Evolutionary conservation across 2,888 invertebrate genomes (phyloP), one percentile per base, ranked within the genome.

Genomic region (Pristionchus exspectatus): DNA sequence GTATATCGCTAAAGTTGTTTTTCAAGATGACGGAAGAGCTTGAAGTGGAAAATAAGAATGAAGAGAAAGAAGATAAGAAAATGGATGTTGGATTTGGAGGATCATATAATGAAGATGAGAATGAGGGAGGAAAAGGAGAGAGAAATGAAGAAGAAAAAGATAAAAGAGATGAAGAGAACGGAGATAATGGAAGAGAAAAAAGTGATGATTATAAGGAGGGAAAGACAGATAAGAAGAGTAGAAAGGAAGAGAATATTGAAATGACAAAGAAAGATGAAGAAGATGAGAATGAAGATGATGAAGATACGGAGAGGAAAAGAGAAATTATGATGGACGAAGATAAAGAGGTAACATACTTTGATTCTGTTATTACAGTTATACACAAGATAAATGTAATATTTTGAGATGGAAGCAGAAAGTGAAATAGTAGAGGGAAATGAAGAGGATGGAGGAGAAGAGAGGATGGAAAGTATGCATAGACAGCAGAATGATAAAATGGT

Each of bases 261-360:
- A 92, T 92, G 88, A 91, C 89, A 84, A 91, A 91, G 44, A 87
- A 84, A 69, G 91, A 91, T 81, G 91, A 92, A 24, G 96, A 91
- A 2, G 66, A 87, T 27, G 86, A 84, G 14, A 87, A 86, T 14
- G 91, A 92, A 74, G 91, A 91, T 4, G 27, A 92, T 24, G 90
- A 91, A 27, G 91, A 91, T n/a, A 91, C 91, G 27, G 87, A 91
- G 85, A 90, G 91, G 27, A 74, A 66, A 27, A 89, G 69, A 69
- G 69, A 59, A 59, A 90, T 24, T 91, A 91, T 54, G 90, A 91
- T 50, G 92, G 92, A 88, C 85, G 92, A 86, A 92, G 92, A 90
- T 90, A 92, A 85, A 91, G 87, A 89, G 86, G 33, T 69, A 44
- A 44, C 4, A 44, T 44, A 50, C 44, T 50, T 63, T 63, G 59